These are phyloP conservation scores for Uloborus plumipes DNA, from an alignment of 2,888 invertebrate species.

Conservation along the genomic window DNA sequence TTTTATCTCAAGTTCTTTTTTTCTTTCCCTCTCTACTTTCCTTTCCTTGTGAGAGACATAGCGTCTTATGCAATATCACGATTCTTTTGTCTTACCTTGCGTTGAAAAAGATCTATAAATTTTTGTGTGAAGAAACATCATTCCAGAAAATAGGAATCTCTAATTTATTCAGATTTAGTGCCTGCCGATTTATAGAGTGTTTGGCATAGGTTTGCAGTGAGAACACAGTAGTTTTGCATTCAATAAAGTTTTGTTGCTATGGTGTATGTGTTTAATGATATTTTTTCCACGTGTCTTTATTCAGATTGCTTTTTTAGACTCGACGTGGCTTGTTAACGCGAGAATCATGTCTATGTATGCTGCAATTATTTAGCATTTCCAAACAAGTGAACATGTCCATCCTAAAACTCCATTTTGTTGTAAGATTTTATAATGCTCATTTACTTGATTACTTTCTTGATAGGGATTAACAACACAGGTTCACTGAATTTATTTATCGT, in stretches of 20 bases:
- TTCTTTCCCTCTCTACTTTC: conserved; percentile 6
- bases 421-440: too few species aligned
- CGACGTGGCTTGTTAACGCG: too few species aligned
- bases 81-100: conserved; percentile 55
- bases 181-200: conserved; percentile 50
- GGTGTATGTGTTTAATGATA: conserved; percentile 25
- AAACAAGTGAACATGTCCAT: too few species aligned
- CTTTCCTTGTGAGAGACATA: conserved; percentile 16
- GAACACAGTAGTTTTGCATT: conserved; percentile 27
- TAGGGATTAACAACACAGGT: too few species aligned
- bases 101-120: conserved; percentile 54
- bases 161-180: conserved; percentile 54
- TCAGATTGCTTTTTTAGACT: conserved; percentile 9
- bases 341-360: too few species aligned
- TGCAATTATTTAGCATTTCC: too few species aligned
- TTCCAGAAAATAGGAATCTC: conserved; percentile 56
- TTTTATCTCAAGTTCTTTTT: conserved; percentile 15
- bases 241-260: conserved; percentile 48
- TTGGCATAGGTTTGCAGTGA: conserved; percentile 34
- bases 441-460: too few species aligned
- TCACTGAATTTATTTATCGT: too few species aligned
- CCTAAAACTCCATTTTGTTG: too few species aligned
- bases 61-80: conserved; percentile 47
- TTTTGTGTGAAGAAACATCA: conserved; percentile 45
- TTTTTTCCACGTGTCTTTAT: conserved; percentile 9